These are phyloP conservation scores for Harpagus bidentatus DNA, from an alignment of 2,113 vertebrate genomes.

Conservation along the genomic window DNA sequence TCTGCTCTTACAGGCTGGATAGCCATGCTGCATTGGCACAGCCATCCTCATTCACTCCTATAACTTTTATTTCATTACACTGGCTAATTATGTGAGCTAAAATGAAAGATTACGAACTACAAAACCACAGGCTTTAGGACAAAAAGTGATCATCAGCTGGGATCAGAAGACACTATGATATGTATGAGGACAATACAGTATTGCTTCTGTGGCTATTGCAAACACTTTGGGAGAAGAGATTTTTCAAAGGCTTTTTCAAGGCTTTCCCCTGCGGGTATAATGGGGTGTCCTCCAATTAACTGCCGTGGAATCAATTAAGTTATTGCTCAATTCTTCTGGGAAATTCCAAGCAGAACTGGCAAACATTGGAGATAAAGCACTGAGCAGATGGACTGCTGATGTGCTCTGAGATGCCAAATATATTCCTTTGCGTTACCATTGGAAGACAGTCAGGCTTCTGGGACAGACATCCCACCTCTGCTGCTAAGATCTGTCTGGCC, in stretches of 20 bases:
- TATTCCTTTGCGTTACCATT: not conserved
- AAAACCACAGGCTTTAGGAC: not conserved
- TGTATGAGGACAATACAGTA: not conserved
- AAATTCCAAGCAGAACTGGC: slow-evolving; percentile 47
- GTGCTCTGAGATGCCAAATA: not conserved
- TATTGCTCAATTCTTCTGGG: slow-evolving; percentile 55
- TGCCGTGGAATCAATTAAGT: slow-evolving; percentile 54
- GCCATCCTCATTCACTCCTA: not conserved
- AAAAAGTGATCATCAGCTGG: not conserved
- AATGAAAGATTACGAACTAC: slow-evolving; percentile 13
- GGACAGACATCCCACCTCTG: not conserved
- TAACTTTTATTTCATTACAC: not conserved
- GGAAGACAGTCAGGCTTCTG: not conserved
- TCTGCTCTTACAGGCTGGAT: not conserved
- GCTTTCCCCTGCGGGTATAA: slow-evolving; percentile 2
- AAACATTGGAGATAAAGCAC: slow-evolving; percentile 22
- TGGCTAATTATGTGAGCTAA: not conserved
- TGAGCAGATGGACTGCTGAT: slow-evolving; percentile 44
- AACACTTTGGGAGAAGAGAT: slow-evolving; percentile 23
- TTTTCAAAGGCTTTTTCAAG: slow-evolving; percentile 36
- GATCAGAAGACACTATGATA: not conserved
- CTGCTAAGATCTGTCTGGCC: not conserved
- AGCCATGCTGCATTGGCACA: not conserved
- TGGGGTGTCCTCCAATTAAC: slow-evolving; percentile 60
- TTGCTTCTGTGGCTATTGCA: not conserved